These are phyloP conservation scores for Tychaedon coryphoeus DNA, from an alignment of 2,113 vertebrate genomes.

Conservation along the genomic window DNA sequence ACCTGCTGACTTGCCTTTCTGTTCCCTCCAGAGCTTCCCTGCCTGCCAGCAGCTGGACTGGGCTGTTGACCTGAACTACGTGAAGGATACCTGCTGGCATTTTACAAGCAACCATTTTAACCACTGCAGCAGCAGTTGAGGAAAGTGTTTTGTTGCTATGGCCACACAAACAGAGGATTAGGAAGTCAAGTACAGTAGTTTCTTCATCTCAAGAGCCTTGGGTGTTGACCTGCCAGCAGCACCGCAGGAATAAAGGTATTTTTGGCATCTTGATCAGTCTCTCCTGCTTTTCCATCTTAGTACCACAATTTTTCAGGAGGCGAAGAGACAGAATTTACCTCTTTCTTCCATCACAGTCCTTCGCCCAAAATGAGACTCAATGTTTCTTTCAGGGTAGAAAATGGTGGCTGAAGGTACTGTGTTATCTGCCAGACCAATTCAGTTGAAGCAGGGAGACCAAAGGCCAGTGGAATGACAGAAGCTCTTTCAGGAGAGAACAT, in stretches of 20 bases:
- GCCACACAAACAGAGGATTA: slow-evolving; percentile 35
- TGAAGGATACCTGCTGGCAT: background rate
- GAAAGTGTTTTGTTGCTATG: slow-evolving; percentile 65
- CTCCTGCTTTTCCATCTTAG: background rate
- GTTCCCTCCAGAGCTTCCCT: background rate
- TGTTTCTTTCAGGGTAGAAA: background rate
- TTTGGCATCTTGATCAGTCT: background rate
- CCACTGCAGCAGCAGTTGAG: slow-evolving; percentile 24
- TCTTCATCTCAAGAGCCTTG: background rate
- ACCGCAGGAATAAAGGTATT: background rate
- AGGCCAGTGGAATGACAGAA: background rate
- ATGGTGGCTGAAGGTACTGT: background rate
- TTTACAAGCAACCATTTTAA: slow-evolving; percentile 24
- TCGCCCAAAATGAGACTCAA: background rate
- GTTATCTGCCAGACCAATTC: background rate
- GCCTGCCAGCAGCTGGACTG: background rate
- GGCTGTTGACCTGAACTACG: background rate
- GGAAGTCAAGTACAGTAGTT: slow-evolving; percentile 29
- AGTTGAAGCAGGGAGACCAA: background rate
- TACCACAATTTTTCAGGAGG: background rate
- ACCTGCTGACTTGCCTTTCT: background rate
- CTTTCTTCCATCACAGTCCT: background rate
- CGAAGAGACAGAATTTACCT: background rate
- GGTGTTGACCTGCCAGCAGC: background rate
- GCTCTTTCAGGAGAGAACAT: background rate